Percentiles rank a stretch among this genome's conserved stretches.
These are phyloP conservation scores for Ceryle rudis DNA, from an alignment of 2,797 vertebrate species.

Conservation along the genomic window DNA sequence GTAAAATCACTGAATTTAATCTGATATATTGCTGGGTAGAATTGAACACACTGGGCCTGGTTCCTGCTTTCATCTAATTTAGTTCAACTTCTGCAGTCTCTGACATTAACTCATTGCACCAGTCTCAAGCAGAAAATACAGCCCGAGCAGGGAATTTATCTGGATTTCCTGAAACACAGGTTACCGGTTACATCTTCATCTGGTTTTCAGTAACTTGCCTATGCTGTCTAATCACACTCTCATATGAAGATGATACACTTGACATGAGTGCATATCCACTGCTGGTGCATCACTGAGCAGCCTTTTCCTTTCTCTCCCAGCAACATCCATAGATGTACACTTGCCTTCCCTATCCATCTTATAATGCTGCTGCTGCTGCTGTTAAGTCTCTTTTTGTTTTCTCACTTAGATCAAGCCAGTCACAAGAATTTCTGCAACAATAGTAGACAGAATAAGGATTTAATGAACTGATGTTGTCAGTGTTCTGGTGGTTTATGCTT, in stretches of 20 bases:
- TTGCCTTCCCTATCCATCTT: neutral
- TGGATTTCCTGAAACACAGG: neutral
- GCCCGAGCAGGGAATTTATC: neutral
- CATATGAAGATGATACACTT: neutral
- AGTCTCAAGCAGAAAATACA: neutral
- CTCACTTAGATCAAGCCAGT: neutral
- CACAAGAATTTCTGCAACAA: neutral
- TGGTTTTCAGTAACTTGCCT: neutral
- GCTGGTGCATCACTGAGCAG: neutral
- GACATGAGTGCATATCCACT: neutral
- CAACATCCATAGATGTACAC: neutral
- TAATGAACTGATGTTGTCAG: slow-evolving; percentile 47
- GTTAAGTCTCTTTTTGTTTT: neutral
- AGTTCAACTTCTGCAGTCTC: neutral
- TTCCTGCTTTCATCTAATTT: neutral
- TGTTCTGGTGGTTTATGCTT: slow-evolving; percentile 59
- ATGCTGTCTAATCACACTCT: neutral
- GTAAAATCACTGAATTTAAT: neutral
- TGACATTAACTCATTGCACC: neutral
- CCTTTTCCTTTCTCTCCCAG: neutral
- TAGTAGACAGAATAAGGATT: slow-evolving; percentile 38
- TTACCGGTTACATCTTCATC: neutral
- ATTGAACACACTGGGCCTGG: neutral
- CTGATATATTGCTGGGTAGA: neutral
- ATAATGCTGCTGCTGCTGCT: neutral